These are phyloP conservation scores for Stenodera caucasica DNA, from an alignment of 2,888 invertebrate genomes.

Conservation along the genomic window DNA sequence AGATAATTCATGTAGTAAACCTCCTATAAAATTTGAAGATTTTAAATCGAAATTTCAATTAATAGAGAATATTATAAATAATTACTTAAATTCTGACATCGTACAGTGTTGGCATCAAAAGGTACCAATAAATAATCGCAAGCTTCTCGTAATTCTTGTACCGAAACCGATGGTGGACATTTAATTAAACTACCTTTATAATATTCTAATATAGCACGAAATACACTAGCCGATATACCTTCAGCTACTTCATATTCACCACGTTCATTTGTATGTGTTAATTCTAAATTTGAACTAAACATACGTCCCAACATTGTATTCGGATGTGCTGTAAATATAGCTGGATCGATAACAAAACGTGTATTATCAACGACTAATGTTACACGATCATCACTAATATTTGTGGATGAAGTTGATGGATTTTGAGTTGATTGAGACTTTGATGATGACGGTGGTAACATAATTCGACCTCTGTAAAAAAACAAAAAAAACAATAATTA, in stretches of 20 bases:
- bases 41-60: background rate
- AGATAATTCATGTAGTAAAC: slow-evolving; percentile 94
- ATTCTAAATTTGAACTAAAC: slow-evolving; percentile 91
- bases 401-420: slow-evolving; percentile 30
- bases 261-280: slow-evolving; percentile 91
- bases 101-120: slow-evolving; percentile 93
- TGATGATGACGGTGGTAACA: slow-evolving; percentile 23
- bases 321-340: slow-evolving; percentile 90
- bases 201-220: slow-evolving; percentile 92
- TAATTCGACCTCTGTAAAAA: background rate
- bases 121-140: slow-evolving; percentile 98
- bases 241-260: slow-evolving; percentile 97
- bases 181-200: slow-evolving; percentile 89
- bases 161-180: slow-evolving; percentile 94
- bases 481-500: background rate
- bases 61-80: slow-evolving; percentile 30
- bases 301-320: slow-evolving; percentile 99
- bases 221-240: slow-evolving; percentile 93
- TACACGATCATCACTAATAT: slow-evolving; percentile 72
- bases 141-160: slow-evolving; percentile 95
- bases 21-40: slow-evolving; percentile 61
- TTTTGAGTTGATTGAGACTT: slow-evolving; percentile 15
- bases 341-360: slow-evolving; percentile 86
- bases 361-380: slow-evolving; percentile 97
- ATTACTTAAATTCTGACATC: slow-evolving; percentile 94